These are phyloP conservation scores for Drosophila subsilvestris DNA, from an alignment of 2,888 invertebrate species.

Conservation along the genomic window DNA sequence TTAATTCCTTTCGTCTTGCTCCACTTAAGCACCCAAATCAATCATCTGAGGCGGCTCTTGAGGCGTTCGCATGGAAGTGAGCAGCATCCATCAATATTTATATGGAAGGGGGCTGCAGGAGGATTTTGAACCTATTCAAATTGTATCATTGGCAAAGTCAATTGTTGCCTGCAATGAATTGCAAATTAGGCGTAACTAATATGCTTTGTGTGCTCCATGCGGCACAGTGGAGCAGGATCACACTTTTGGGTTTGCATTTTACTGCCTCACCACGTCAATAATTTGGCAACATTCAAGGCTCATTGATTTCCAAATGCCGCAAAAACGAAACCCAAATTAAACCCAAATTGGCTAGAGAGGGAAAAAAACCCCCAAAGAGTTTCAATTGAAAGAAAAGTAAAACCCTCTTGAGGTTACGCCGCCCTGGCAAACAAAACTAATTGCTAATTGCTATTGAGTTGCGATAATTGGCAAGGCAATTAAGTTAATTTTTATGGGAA, in stretches of 20 bases:
- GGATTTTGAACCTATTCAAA: constrained; percentile 40
- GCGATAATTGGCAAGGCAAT: constrained; percentile 45
- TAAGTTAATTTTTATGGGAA: constrained; percentile 46
- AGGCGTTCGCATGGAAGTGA: constrained; percentile 40
- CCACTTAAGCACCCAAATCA: constrained; percentile 32
- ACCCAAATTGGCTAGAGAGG: neutral
- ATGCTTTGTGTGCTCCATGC: constrained; percentile 54
- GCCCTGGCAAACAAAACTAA: constrained; percentile 13
- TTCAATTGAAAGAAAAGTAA: constrained; percentile 1
- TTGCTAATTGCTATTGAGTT: constrained; percentile 42
- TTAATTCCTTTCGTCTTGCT: constrained; percentile 28
- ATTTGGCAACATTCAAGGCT: constrained; percentile 59
- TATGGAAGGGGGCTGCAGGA: constrained; percentile 9
- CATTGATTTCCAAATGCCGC: constrained; percentile 47
- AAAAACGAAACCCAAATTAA: constrained; percentile 20
- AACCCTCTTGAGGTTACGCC: constrained; percentile 26
- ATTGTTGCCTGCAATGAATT: constrained; percentile 66
- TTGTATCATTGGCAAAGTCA: constrained; percentile 61
- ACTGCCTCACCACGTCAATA: constrained; percentile 23
- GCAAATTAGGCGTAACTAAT: constrained; percentile 76
- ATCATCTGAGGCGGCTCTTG: constrained; percentile 38
- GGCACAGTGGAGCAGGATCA: constrained; percentile 18
- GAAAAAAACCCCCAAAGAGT: neutral
- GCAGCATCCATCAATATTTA: constrained; percentile 25
- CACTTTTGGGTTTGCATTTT: constrained; percentile 36